phyloP scores from a whole-genome alignment of 2,113 vertebrate species.

The Heterochromis multidens region DNA sequence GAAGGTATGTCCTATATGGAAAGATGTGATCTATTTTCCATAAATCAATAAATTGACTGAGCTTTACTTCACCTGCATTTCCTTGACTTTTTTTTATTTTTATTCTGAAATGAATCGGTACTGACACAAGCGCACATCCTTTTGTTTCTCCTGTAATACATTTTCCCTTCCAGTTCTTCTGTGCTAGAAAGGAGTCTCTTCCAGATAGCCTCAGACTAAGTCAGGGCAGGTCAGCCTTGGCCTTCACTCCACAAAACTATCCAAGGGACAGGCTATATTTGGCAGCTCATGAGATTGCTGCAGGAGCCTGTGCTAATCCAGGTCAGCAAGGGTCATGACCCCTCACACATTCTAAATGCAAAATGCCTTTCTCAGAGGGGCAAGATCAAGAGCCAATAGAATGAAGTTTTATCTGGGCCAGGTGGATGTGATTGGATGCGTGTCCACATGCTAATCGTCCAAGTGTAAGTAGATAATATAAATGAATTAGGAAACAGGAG shows the following conservation, averaged over 20 bases:
- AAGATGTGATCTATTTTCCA: conserved; percentile 77
- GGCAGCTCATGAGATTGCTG: conserved; percentile 52
- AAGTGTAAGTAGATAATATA: conserved; percentile 28
- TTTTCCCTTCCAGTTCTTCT: not conserved
- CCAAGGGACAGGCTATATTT: conserved; percentile 51
- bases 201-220: conserved; percentile 16
- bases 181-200: conserved; percentile 21
- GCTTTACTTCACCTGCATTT: conserved; percentile 55
- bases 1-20: conserved; percentile 57
- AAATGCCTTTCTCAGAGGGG: not conserved
- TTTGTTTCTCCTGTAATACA: not conserved
- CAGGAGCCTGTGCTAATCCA: conserved; percentile 51
- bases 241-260: conserved; percentile 32
- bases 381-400: not conserved
- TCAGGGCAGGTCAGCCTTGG: conserved; percentile 11
- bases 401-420: conserved; percentile 1
- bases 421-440: conserved; percentile 10
- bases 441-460: not conserved
- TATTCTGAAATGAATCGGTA: not conserved
- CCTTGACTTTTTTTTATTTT: conserved; percentile 13
- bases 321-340: conserved; percentile 47
- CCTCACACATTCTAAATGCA: not conserved
- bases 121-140: not conserved
- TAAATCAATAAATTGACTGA: conserved; percentile 73
- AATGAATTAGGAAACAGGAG: conserved; percentile 31